Percentiles rank a stretch among this genome's conserved stretches.
Evolutionary conservation across 2,797 vertebrate species (phyloP).

Genomic region (Rhynchonycteris naso): DNA sequence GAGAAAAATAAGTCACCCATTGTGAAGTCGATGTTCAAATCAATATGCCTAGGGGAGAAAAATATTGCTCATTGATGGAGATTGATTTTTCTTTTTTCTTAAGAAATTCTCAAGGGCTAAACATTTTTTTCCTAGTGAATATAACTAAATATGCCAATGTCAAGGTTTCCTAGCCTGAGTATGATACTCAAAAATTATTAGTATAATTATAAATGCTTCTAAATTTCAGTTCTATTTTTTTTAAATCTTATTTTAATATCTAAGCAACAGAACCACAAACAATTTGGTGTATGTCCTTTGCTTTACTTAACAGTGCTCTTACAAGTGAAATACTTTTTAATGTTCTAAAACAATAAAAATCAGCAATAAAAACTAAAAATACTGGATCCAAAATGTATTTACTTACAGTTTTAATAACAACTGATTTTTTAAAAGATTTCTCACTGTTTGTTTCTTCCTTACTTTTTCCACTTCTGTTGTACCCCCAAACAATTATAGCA

Average conservation of each 20-base stretch:
- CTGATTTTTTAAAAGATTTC: not conserved
- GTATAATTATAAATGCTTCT: slow-evolving; percentile 69
- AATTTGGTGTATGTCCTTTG: not conserved
- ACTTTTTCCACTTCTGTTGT: not conserved
- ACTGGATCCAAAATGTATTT: not conserved
- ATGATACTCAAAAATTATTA: slow-evolving; percentile 73
- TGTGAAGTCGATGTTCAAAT: slow-evolving; percentile 82
- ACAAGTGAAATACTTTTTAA: not conserved
- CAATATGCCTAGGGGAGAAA: slow-evolving; percentile 84
- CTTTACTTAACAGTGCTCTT: not conserved
- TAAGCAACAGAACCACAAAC: not conserved
- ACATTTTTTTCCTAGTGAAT: slow-evolving; percentile 76
- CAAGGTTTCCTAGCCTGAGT: slow-evolving; percentile 72
- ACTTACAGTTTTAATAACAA: not conserved
- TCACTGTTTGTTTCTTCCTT: not conserved
- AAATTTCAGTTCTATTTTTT: slow-evolving; percentile 62
- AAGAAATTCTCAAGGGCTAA: slow-evolving; percentile 80
- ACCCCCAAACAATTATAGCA: not conserved
- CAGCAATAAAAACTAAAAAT: not conserved
- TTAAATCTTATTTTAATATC: slow-evolving; percentile 50
- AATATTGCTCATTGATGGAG: slow-evolving; percentile 82
- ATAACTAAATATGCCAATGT: slow-evolving; percentile 67
- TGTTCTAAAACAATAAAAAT: not conserved
- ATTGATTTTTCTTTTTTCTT: slow-evolving; percentile 80
- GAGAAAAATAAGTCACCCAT: slow-evolving; percentile 78